Percentiles rank a stretch among this genome's conserved stretches.
These are phyloP conservation scores for Tetramorium alpestre DNA, from an alignment of 1,140 invertebrate genomes.

Conservation along the genomic window DNA sequence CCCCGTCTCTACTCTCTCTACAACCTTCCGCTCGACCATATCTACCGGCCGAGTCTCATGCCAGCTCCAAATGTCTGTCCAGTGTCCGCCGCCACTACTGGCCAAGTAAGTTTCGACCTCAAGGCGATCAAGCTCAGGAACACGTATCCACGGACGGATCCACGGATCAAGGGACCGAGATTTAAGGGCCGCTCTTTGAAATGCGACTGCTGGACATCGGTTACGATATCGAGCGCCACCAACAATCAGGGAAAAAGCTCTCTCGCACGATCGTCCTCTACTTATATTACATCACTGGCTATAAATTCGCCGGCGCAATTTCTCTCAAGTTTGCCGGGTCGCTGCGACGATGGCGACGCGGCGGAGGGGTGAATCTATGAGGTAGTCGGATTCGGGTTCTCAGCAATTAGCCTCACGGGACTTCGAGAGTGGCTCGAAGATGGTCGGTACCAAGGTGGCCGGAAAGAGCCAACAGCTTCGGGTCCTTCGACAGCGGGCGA, in stretches of 20 bases:
- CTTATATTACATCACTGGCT: slow-evolving; percentile 5
- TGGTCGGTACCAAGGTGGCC: slow-evolving; percentile 51
- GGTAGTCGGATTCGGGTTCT: slow-evolving; percentile 47
- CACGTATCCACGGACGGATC: slow-evolving; percentile 57
- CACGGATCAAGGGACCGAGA: slow-evolving; percentile 48
- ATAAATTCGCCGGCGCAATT: slow-evolving; percentile 50
- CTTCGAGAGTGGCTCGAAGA: slow-evolving; percentile 57
- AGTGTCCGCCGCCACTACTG: slow-evolving; percentile 67
- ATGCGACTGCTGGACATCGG: slow-evolving; percentile 34
- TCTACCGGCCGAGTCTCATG: slow-evolving; percentile 63
- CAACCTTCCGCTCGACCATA: slow-evolving; percentile 56
- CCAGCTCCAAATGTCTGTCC: slow-evolving; percentile 72
- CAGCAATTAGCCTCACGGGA: slow-evolving; percentile 72
- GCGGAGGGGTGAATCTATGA: slow-evolving; percentile 24
- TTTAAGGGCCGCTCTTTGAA: slow-evolving; percentile 59
- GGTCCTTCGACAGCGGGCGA: slow-evolving; percentile 59
- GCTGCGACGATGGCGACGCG: not conserved
- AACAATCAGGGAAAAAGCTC: slow-evolving; percentile 55
- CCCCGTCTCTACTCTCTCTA: slow-evolving; percentile 64
- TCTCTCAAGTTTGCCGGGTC: slow-evolving; percentile 39
- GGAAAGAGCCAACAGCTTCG: slow-evolving; percentile 50
- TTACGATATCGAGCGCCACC: slow-evolving; percentile 39
- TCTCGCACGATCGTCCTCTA: not conserved
- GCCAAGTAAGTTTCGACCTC: slow-evolving; percentile 62
- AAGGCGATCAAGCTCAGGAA: slow-evolving; percentile 57